These are phyloP conservation scores for Tribolium freemani DNA, from an alignment of 2,888 invertebrate species.

Conservation along the genomic window DNA sequence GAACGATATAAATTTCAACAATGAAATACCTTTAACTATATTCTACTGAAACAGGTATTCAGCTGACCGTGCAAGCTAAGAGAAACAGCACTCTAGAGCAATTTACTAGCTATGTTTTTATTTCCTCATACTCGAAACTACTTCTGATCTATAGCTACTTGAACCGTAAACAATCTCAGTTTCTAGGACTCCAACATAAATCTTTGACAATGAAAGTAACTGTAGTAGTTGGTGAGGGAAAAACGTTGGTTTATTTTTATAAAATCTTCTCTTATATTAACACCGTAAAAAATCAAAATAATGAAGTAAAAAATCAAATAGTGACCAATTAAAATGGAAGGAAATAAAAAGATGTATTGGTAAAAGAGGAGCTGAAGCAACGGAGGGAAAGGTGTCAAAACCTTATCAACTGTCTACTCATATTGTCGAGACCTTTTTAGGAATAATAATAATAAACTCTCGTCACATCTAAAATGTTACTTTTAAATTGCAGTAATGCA, in stretches of 20 bases:
- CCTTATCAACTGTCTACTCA: no score
- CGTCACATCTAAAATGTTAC: no score
- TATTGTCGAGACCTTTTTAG: no score
- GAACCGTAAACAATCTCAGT: conserved; percentile 29
- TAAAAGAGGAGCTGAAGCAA: no score
- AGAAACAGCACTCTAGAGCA: conserved; percentile 20
- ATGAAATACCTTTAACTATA: neutral
- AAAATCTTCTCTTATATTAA: neutral
- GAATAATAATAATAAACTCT: no score
- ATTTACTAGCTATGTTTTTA: conserved; percentile 20
- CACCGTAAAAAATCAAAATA: neutral
- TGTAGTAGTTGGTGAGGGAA: neutral
- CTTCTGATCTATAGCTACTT: conserved; percentile 22
- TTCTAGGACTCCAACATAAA: conserved; percentile 23
- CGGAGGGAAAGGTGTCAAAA: no score
- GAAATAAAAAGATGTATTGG: no score
- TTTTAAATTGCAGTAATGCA: no score
- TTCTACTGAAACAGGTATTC: conserved; percentile 1
- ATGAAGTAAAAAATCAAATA: neutral
- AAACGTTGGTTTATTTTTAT: neutral
- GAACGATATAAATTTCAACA: conserved; percentile 2
- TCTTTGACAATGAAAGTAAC: conserved; percentile 18
- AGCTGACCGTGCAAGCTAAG: conserved; percentile 25
- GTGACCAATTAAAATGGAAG: no score
- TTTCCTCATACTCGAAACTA: conserved; percentile 21